Evolutionary conservation across 2,113 vertebrate species (phyloP).

Genomic region (Oxygymnocypris stewartii): DNA sequence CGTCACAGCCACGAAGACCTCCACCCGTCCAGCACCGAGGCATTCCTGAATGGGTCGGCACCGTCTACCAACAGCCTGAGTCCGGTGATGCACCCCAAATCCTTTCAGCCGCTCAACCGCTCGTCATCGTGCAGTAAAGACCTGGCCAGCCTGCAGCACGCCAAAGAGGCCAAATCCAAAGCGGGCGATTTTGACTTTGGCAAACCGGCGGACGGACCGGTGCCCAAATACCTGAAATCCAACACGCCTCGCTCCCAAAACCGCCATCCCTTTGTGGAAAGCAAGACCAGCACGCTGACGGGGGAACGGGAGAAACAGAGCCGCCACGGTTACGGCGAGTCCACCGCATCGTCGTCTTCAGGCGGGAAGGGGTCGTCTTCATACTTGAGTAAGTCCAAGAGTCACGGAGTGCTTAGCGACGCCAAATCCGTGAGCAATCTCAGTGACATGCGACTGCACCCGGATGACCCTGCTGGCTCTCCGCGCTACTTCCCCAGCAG

Average conservation of each 20-base stretch:
- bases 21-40: slow-evolving; percentile 81
- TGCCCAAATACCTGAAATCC: slow-evolving; percentile 95
- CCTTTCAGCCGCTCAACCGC: slow-evolving; percentile 85
- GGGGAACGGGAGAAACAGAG: slow-evolving; percentile 85
- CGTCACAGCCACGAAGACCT: slow-evolving; percentile 87
- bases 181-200: slow-evolving; percentile 88
- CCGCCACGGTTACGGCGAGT: slow-evolving; percentile 88
- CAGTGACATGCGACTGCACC: slow-evolving; percentile 87
- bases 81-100: slow-evolving; percentile 89
- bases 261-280: slow-evolving; percentile 92
- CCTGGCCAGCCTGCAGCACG: slow-evolving; percentile 88
- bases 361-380: slow-evolving; percentile 72
- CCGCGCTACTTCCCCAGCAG: slow-evolving; percentile 94
- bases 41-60: slow-evolving; percentile 91
- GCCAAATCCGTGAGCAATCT: slow-evolving; percentile 97
- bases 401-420: slow-evolving; percentile 91
- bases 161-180: slow-evolving; percentile 82
- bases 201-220: slow-evolving; percentile 86
- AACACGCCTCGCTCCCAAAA: slow-evolving; percentile 88
- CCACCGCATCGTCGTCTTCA: slow-evolving; percentile 85
- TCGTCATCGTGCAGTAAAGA: slow-evolving; percentile 88
- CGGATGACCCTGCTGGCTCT: slow-evolving; percentile 74
- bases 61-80: slow-evolving; percentile 84
- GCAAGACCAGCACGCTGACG: slow-evolving; percentile 90
- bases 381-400: slow-evolving; percentile 92